Percentiles rank a stretch among this genome's conserved stretches.
These are phyloP conservation scores for Cephalopachus bancanus DNA, from an alignment of 2,797 vertebrate genomes.

Conservation along the genomic window DNA sequence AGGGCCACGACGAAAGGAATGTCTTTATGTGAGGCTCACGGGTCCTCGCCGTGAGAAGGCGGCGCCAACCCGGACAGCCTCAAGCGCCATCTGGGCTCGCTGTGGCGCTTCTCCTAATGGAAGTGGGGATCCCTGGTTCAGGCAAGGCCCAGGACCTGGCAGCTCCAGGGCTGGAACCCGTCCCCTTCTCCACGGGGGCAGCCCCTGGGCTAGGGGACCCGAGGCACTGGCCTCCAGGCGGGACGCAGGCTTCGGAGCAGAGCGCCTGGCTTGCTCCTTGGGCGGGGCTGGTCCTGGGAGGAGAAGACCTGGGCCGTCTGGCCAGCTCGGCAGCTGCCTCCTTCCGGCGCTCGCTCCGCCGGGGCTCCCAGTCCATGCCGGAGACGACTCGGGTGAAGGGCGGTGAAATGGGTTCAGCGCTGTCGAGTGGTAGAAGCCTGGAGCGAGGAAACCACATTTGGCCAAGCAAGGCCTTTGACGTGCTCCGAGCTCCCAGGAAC, in stretches of 20 bases:
- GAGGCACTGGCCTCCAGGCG: neutral
- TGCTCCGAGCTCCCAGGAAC: slow-evolving; percentile 26
- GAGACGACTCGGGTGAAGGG: too few species aligned
- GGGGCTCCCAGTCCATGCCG: too few species aligned
- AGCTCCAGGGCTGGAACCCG: neutral
- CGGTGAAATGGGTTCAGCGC: too few species aligned
- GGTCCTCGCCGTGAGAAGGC: neutral
- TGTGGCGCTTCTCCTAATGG: too few species aligned
- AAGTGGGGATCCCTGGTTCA: too few species aligned
- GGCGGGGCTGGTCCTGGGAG: neutral
- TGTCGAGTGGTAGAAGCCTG: neutral
- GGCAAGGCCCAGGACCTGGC: too few species aligned
- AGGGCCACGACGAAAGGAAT: neutral
- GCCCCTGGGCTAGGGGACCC: neutral
- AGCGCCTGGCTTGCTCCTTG: neutral
- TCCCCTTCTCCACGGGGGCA: neutral
- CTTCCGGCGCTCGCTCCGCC: neutral
- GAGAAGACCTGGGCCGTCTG: neutral
- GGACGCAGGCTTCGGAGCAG: neutral
- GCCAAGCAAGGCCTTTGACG: slow-evolving; percentile 16
- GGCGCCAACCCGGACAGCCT: too few species aligned
- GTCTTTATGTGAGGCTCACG: neutral
- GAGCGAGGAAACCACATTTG: neutral
- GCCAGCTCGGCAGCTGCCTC: neutral
- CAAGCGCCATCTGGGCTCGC: too few species aligned